Evolutionary conservation across 2,888 invertebrate genomes (phyloP).

Genomic region (Leptinotarsa rubiginosa): DNA sequence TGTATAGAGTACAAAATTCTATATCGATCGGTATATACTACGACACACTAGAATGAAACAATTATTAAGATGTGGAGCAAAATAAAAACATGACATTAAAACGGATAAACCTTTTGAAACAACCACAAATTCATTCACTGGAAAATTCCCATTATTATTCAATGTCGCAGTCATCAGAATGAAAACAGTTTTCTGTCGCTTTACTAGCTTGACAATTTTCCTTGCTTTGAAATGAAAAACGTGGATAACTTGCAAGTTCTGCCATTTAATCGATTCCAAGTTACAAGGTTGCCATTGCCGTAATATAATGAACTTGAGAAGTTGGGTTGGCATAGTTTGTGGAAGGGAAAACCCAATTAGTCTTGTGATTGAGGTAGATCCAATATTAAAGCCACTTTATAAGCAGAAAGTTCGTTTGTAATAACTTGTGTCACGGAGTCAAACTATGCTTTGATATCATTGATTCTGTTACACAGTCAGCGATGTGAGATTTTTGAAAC

Average conservation of each 20-base stretch:
- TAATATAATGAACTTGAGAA: constrained; percentile 5
- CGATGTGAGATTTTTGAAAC: neutral
- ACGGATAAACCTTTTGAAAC: too few species aligned
- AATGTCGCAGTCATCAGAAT: too few species aligned
- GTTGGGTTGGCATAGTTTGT: constrained; percentile 7
- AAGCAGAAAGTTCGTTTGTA: neutral
- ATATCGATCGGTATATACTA: too few species aligned
- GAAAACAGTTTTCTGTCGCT: too few species aligned
- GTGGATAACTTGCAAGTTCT: neutral
- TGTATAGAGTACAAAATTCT: too few species aligned
- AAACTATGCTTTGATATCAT: neutral
- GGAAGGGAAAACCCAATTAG: constrained; percentile 5
- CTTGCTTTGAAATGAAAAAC: neutral
- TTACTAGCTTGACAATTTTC: too few species aligned
- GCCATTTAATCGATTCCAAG: neutral
- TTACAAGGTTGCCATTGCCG: neutral
- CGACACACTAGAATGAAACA: too few species aligned
- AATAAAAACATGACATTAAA: too few species aligned
- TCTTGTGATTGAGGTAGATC: neutral
- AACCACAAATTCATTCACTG: too few species aligned
- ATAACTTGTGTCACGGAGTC: neutral
- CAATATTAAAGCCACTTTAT: neutral
- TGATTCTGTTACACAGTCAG: neutral
- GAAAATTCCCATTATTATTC: too few species aligned
- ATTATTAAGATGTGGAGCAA: too few species aligned